Percentiles rank a stretch among this genome's conserved stretches.
Evolutionary conservation across 2,888 invertebrate species (phyloP).

Genomic region (Cryptosula pallasiana): DNA sequence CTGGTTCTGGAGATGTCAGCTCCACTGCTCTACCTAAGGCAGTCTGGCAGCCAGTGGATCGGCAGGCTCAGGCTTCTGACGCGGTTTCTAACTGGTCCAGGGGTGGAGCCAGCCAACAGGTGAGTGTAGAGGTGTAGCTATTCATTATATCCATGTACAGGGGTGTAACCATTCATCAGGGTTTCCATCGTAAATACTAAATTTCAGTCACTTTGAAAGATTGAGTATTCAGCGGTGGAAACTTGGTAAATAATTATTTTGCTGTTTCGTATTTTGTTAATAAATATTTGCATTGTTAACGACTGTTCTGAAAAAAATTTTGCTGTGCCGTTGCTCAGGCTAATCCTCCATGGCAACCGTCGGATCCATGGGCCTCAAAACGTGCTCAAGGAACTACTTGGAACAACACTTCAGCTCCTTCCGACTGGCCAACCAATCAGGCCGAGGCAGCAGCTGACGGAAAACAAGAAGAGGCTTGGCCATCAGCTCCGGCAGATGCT

Average conservation of each 20-base stretch:
- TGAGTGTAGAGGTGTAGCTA: too few species aligned
- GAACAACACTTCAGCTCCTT: background rate
- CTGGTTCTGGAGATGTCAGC: background rate
- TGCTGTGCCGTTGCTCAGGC: background rate
- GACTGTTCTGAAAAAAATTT: background rate
- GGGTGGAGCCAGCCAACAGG: background rate
- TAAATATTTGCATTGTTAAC: too few species aligned
- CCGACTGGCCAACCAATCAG: background rate
- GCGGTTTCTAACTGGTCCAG: slow-evolving; percentile 13
- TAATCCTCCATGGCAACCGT: background rate
- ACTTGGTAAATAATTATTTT: background rate
- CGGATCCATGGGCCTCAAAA: background rate
- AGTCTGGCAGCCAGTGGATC: background rate
- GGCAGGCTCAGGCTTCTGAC: background rate
- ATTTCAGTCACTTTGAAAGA: too few species aligned
- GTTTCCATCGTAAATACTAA: too few species aligned
- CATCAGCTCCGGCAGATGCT: background rate
- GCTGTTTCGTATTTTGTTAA: too few species aligned
- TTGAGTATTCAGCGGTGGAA: too few species aligned
- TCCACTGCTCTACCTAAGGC: background rate
- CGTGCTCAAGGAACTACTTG: background rate
- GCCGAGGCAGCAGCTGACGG: background rate
- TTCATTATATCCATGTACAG: background rate
- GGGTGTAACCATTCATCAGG: too few species aligned
- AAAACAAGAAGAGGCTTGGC: background rate